These are phyloP conservation scores for Phalacrocorax carbo DNA, from an alignment of 2,113 vertebrate species.

Conservation along the genomic window DNA sequence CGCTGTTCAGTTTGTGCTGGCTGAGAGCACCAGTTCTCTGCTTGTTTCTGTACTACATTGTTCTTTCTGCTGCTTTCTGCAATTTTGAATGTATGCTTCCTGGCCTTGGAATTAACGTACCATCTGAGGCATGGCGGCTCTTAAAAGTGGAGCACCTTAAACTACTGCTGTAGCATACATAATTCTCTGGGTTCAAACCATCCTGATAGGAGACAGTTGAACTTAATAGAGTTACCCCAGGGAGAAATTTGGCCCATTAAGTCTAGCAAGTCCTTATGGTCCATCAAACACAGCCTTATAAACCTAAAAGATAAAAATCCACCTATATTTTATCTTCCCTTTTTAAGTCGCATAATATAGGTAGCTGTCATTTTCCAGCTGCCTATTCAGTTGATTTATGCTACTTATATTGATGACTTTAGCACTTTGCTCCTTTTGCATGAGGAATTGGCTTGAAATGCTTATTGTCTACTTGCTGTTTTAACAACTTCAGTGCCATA, in stretches of 20 bases:
- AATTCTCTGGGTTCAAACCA: not conserved
- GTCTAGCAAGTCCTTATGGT: not conserved
- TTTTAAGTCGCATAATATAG: not conserved
- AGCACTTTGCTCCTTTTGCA: not conserved
- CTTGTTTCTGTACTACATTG: not conserved
- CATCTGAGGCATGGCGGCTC: not conserved
- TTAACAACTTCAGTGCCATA: not conserved
- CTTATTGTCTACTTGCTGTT: not conserved
- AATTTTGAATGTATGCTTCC: not conserved
- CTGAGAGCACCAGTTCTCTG: not conserved
- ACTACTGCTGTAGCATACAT: not conserved
- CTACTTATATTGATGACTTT: constrained; percentile 1
- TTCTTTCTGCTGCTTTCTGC: not conserved
- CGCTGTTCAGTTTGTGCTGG: not conserved
- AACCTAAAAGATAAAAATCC: constrained; percentile 41
- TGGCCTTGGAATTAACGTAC: constrained; percentile 1
- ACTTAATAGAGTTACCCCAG: not conserved
- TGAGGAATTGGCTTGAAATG: not conserved
- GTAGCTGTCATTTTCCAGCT: not conserved
- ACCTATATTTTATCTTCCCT: constrained; percentile 2
- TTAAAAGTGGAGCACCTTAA: not conserved
- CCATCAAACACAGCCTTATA: not conserved
- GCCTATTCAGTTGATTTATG: constrained; percentile 22
- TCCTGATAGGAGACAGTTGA: not conserved
- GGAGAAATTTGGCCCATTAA: constrained; percentile 15